Evolutionary conservation across 2,113 vertebrate species (phyloP), one percentile per base, ranked within the genome.

Genomic region (Rhea pennata): DNA sequence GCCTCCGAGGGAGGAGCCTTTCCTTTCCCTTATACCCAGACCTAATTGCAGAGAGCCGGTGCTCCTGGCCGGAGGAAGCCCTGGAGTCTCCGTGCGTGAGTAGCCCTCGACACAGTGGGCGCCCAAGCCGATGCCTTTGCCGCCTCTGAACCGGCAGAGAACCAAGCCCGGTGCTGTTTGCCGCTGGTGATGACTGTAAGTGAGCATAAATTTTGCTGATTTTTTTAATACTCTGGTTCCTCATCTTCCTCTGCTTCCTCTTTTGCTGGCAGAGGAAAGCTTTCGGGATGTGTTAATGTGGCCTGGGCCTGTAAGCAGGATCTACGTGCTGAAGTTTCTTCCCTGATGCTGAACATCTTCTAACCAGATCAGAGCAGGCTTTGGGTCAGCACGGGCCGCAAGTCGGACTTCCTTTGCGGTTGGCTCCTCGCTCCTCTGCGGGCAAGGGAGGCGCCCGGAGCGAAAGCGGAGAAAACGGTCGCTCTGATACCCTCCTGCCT

Each of bases 141-240:
- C 26, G 58, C 58, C 29, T 46, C 46, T 15, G 46, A 46, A 46
- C 15, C 46, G 15, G 46, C 46, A 46, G 0, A 13, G 59, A 46
- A 40, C 6, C 48, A 29, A 59, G 23, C 40, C 56, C n/a, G 5
- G n/a, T 1, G 67, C 66, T 0, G 8, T 5, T 12, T 1, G 2
- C 22, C 9, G 10, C 4, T 48, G 3, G 16, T 16, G 2, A 3
- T 58, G 87, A 7, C 10, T 4, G 87, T 95, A 53, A 94, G 93
- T 92, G 71, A 66, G 31, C 48, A 8, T 1, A 4, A 27, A 9
- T 33, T 40, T 51, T 72, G 17, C 20, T 24, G 2, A 19, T n/a
- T 11, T 3, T 72, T 56, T 3, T 2, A 9, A 8, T 29, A 80
- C 66, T 5, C 72, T 19, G 36, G 12, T 44, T 76, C 80, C 36